phyloP scores from a whole-genome alignment of 2,113 vertebrate genomes.

The Mastomys coucha region DNA sequence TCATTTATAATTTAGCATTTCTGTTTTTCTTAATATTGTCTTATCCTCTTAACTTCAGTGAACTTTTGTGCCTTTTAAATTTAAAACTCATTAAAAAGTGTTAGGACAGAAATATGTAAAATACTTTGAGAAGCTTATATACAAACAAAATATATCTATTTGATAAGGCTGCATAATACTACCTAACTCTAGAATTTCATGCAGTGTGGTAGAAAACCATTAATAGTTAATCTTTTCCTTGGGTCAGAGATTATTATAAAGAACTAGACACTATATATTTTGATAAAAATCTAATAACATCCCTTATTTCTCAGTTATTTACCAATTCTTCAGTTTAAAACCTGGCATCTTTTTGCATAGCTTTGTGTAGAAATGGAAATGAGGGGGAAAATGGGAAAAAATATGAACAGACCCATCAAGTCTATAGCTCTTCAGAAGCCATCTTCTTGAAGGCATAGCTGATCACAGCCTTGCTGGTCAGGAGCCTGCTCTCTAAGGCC shows the following conservation, averaged over 20 bases:
- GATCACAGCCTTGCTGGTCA: neutral
- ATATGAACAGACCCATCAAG: neutral
- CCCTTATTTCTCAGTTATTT: neutral
- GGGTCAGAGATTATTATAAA: constrained; percentile 4
- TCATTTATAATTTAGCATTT: constrained; percentile 10
- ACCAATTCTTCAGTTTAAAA: neutral
- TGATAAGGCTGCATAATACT: constrained; percentile 1
- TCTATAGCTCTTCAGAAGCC: neutral
- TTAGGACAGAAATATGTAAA: neutral
- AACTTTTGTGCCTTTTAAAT: constrained; percentile 27
- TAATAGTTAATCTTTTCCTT: neutral
- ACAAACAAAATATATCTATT: constrained; percentile 9
- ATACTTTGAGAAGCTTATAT: constrained; percentile 23
- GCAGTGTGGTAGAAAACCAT: neutral
- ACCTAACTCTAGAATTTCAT: neutral
- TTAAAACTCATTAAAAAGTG: constrained; percentile 51
- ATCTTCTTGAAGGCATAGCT: neutral
- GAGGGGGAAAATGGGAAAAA: no score
- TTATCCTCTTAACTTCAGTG: constrained; percentile 27
- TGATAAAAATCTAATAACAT: neutral
- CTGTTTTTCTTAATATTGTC: constrained; percentile 33
- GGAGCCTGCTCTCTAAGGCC: neutral
- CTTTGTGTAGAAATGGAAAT: neutral
- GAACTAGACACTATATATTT: neutral
- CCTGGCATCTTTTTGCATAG: neutral